Base-by-base conservation (phyloP, 2,888 invertebrate genomes). In the Xanthorhoe designata region DNA sequence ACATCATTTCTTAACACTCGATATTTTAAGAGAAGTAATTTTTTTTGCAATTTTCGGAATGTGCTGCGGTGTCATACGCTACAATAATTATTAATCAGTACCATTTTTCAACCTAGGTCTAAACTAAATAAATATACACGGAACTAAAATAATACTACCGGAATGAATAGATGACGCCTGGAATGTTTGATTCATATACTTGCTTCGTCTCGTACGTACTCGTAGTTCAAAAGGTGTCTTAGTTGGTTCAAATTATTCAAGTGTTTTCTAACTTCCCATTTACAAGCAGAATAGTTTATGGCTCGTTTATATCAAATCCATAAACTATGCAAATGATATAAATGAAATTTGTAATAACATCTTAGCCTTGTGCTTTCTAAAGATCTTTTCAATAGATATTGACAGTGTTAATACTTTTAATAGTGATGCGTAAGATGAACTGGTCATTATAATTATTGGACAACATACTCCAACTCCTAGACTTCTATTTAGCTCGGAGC, bases 341-440 rank as follows among this genome's bases (percentile, higher is more conserved):
- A 56, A 60, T 64, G 60, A 52, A 61, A 59, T 64, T 29, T 61
- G 15, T 54, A 57, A 57, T 62, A 63, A 60, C 52, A 38, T 66
- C 55, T 54, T 57, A 15, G 24, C 35, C 61, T 52, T 38, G 55
- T 61, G 52, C 67, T 67, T 67, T 67, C 67, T 64, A 67, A 67
- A 63, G 60, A 52, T 63, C 13, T n/a, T 17, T 54, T 55, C 51
- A 63, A 64, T 45, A 51, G 45, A 29, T 32, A 32, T 19, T 53
- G 10, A 54, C 54, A 38, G 7, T 53, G 47, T 52, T 18, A 47
- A 61, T 63, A 32, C 32, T 56, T 47, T 47, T 49, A 47, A 52
- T 42, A 60, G 5, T 32, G 19, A 35, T 32, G 8, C 17, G 15
- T 55, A 32, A 45, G 9, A 49, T 32, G 13, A 15, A 45, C 45